phyloP scores from a whole-genome alignment of 2,888 invertebrate species.

The Oligia strigilis region DNA sequence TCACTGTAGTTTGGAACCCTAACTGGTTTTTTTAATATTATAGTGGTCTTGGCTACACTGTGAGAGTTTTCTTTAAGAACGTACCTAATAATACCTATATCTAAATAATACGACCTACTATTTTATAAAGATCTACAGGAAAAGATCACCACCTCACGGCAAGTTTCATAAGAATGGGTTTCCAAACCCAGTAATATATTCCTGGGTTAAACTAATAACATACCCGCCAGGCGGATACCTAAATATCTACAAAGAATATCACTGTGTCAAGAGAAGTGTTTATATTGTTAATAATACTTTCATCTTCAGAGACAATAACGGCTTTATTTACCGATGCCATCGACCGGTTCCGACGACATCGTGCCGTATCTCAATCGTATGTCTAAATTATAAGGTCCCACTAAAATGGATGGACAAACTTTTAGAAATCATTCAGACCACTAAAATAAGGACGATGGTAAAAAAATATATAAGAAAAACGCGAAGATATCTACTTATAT shows the following conservation, averaged over 20 bases:
- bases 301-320: not conserved
- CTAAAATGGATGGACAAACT: too few species aligned
- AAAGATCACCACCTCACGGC: not conserved
- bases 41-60: not conserved
- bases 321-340: constrained; percentile 9
- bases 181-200: not conserved
- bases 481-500: too few species aligned
- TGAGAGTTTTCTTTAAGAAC: not conserved
- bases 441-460: too few species aligned
- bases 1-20: not conserved
- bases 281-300: constrained; percentile 1
- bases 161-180: not conserved
- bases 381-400: too few species aligned
- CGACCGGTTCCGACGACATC: not conserved
- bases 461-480: too few species aligned
- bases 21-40: not conserved
- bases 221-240: not conserved
- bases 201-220: not conserved
- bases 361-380: not conserved
- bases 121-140: not conserved
- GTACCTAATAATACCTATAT: not conserved
- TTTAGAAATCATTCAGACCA: too few species aligned
- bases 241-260: not conserved
- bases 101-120: too few species aligned
- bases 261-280: not conserved